These are phyloP conservation scores for Thera obeliscata DNA, from an alignment of 2,888 invertebrate species.

Conservation along the genomic window DNA sequence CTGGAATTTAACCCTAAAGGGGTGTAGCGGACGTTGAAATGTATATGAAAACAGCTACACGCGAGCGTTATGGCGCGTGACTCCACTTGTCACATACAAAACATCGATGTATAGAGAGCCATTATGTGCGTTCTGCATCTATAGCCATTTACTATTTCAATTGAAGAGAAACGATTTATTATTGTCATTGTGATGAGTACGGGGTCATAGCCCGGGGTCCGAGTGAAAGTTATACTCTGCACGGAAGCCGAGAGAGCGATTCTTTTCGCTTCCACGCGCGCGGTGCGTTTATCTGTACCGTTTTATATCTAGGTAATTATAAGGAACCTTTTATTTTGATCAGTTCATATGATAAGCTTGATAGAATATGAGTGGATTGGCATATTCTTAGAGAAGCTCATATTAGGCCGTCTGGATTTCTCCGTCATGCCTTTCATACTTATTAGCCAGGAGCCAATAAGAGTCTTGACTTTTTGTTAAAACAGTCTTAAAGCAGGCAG, in stretches of 20 bases:
- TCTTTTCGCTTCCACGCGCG: constrained; percentile 32
- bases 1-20: too few species aligned
- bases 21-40: too few species aligned
- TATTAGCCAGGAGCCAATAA: too few species aligned
- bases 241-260: constrained; percentile 47
- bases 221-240: constrained; percentile 46
- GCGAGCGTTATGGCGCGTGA: too few species aligned
- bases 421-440: not conserved
- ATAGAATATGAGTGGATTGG: too few species aligned
- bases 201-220: constrained; percentile 39
- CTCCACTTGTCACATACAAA: not conserved
- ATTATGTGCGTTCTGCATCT: not conserved
- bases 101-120: not conserved
- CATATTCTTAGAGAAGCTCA: too few species aligned
- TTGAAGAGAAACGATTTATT: constrained; percentile 30
- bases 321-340: too few species aligned
- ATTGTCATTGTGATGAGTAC: constrained; percentile 35
- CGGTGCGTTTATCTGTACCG: constrained; percentile 21
- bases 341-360: too few species aligned
- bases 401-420: not conserved
- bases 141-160: constrained; percentile 3
- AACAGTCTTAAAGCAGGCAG: too few species aligned
- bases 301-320: constrained; percentile 1
- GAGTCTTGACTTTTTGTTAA: too few species aligned
- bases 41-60: too few species aligned